Evolutionary conservation across 37 sponge, comb jelly and placozoan species (phyloP).

Genomic region (Petrosia ficiformis): DNA sequence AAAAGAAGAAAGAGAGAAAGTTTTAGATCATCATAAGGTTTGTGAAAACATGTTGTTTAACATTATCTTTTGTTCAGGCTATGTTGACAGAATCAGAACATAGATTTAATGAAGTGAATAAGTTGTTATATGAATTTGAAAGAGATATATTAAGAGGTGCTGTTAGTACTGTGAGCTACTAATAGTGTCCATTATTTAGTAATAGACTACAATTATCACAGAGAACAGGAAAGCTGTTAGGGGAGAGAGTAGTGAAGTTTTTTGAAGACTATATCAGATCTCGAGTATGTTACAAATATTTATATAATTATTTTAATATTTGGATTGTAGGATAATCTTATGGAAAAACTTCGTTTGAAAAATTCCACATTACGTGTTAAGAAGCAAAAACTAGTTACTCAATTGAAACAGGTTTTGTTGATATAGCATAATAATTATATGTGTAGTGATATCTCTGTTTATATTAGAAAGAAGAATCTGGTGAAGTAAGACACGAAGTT

Average conservation of each 20-base stretch:
- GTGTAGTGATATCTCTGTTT: not conserved
- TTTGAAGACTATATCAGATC: conserved; percentile 86
- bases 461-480: conserved; percentile 84
- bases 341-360: conserved; percentile 89
- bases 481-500: conserved; percentile 88
- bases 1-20: conserved; percentile 72
- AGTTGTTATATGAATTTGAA: conserved; percentile 89
- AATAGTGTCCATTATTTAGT: not conserved
- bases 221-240: conserved; percentile 75
- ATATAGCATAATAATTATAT: not conserved
- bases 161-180: conserved; percentile 63
- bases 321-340: conserved; percentile 63
- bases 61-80: conserved; percentile 47
- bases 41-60: not conserved
- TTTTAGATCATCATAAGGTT: conserved; percentile 77
- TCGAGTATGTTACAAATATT: conserved; percentile 25
- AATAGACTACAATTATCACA: conserved; percentile 9
- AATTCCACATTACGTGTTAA: conserved; percentile 77
- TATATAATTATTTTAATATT: not conserved
- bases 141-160: conserved; percentile 87
- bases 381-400: conserved; percentile 72
- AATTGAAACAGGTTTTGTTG: conserved; percentile 78
- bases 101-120: conserved; percentile 81
- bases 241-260: conserved; percentile 82
- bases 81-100: conserved; percentile 76